Evolutionary conservation across 2,797 vertebrate genomes (phyloP).

Genomic region (Hipposideros larvatus): DNA sequence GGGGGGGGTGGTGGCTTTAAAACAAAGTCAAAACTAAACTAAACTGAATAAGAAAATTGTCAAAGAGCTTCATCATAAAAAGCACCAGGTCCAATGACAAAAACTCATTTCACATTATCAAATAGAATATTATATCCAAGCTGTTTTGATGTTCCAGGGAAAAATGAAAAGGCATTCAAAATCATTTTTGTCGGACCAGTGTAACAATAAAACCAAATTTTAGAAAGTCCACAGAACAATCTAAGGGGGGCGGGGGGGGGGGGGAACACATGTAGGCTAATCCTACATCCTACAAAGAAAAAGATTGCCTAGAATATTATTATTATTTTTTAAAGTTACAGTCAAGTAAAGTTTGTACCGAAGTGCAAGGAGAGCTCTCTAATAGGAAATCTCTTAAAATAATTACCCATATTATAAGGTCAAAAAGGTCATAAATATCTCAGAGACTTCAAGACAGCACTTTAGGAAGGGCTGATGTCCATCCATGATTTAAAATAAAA

Average conservation of each 20-base stretch:
- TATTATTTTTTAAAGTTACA: not conserved
- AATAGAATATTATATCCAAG: not conserved
- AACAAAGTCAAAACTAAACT: not conserved
- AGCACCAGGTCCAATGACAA: not conserved
- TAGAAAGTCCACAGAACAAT: not conserved
- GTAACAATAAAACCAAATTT: not conserved
- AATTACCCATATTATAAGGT: not conserved
- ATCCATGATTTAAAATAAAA: constrained; percentile 47
- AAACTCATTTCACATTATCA: not conserved
- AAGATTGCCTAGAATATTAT: not conserved
- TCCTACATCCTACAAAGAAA: not conserved
- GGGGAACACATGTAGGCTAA: too few species aligned
- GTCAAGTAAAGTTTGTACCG: not conserved
- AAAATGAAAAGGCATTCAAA: not conserved
- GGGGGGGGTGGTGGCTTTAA: not conserved
- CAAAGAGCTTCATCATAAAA: not conserved
- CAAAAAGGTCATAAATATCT: not conserved
- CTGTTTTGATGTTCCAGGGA: not conserved
- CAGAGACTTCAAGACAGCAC: not conserved
- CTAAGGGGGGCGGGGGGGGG: too few species aligned
- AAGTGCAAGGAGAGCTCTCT: not conserved
- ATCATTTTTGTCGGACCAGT: not conserved
- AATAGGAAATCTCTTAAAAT: not conserved
- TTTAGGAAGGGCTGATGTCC: not conserved
- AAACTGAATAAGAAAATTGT: not conserved